A percentile compares a stretch with the other conserved stretches of the same genome.
These are phyloP conservation scores for Pelobates fuscus DNA, from an alignment of 2,113 vertebrate genomes.

Conservation along the genomic window DNA sequence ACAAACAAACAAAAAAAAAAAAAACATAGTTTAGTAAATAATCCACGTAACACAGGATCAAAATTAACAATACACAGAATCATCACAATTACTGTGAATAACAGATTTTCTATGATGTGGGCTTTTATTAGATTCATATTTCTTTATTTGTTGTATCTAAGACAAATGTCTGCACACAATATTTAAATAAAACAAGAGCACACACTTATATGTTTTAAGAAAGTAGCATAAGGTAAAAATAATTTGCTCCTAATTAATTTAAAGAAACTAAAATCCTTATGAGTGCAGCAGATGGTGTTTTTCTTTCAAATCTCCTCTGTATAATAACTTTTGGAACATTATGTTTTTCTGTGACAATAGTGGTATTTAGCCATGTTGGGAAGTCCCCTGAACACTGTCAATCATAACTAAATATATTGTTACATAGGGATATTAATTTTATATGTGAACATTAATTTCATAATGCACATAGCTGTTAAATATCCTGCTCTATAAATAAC, in stretches of 20 bases:
- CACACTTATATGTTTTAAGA: neutral
- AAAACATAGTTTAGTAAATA: too few species aligned
- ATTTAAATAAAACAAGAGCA: neutral
- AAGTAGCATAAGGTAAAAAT: neutral
- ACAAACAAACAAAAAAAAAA: too few species aligned
- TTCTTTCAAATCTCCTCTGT: conserved; percentile 9
- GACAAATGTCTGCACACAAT: neutral
- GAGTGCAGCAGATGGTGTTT: conserved; percentile 25
- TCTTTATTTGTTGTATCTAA: too few species aligned
- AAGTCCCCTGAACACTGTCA: neutral
- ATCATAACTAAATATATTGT: neutral
- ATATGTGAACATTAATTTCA: neutral
- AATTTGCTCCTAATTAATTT: conserved; percentile 39
- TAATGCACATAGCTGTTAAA: neutral
- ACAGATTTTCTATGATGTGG: too few species aligned
- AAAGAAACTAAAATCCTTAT: conserved; percentile 12
- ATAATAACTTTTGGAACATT: conserved; percentile 10
- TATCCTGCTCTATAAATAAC: neutral
- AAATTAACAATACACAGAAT: too few species aligned
- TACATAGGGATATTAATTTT: neutral
- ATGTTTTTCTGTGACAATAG: conserved; percentile 12
- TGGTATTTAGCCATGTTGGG: conserved; percentile 23
- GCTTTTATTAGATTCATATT: too few species aligned
- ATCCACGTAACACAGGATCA: too few species aligned
- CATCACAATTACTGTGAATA: too few species aligned